Evolutionary conservation across 2,797 vertebrate genomes (phyloP), one percentile per base, ranked within the genome.

Genomic region (Australoheros facetus): DNA sequence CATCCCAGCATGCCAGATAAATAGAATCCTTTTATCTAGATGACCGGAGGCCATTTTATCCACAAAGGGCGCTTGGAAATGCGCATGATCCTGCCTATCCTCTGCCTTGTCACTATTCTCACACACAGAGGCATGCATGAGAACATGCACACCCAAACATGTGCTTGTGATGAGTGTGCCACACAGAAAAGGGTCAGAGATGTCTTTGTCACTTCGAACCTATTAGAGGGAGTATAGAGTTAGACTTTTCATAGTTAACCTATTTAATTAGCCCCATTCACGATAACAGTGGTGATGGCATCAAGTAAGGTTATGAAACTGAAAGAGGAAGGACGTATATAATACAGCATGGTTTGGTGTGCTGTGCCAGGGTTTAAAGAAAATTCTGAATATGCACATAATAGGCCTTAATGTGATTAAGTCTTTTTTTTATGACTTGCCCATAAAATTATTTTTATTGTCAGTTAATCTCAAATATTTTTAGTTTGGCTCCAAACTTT

Each of bases 181-280:
- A 59, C 64, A 73, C 75, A 73, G 80, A 83, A 78, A 80, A 64
- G 78, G 88, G 85, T 88, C 88, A 83, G 62, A 13, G 19, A 82
- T 88, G 71, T 84, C 80, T 84, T 53, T 84, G 84, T 79, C 72
- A 79, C 54, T 45, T 78, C 23, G 26, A 37, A 14, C 37, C 73
- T 72, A 48, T 79, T 59, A 60, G 17, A 2, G 57, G 34, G 71
- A 4, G 19, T 70, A 80, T 51, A 45, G 60, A 56, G 37, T 54
- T 58, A 78, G 84, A 75, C 71, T 89, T 76, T 69, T 34, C 13
- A 56, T 79, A 60, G 62, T 89, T 82, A 89, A 83, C 75, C 82
- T 56, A 28, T 71, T 84, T 88, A 70, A 88, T 86, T 73, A 81
- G 85, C 79, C 71, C 2, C 7, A 13, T 69, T 69, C 5, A 70